Percentiles rank a stretch among this genome's conserved stretches.
phyloP scores from a whole-genome alignment of 2,113 vertebrate species.

The Acrocephalus kingi region DNA sequence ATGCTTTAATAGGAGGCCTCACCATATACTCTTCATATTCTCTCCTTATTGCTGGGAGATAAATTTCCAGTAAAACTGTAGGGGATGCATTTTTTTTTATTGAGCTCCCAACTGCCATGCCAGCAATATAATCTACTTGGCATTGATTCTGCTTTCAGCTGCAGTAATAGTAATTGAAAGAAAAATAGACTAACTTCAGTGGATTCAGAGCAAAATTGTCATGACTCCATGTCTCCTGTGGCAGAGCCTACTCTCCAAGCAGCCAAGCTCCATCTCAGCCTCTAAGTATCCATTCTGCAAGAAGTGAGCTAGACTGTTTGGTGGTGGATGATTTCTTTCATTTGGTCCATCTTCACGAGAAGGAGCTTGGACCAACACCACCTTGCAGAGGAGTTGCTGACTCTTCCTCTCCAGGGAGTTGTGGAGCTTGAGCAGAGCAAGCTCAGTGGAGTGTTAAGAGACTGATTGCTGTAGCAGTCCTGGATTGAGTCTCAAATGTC shows the following conservation, averaged over 20 bases:
- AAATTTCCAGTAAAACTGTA: not conserved
- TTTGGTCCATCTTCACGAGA: not conserved
- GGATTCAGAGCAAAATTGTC: not conserved
- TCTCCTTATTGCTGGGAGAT: not conserved
- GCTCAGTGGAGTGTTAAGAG: not conserved
- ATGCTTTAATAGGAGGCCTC: not conserved
- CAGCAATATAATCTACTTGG: not conserved
- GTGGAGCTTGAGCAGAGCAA: not conserved
- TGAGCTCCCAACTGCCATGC: not conserved
- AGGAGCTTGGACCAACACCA: not conserved
- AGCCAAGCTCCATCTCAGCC: not conserved
- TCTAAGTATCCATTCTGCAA: not conserved
- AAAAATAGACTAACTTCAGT: not conserved
- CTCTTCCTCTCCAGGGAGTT: not conserved
- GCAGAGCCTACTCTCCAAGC: not conserved
- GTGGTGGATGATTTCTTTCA: not conserved
- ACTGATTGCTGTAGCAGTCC: not conserved
- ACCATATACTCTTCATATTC: not conserved
- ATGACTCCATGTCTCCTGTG: not conserved
- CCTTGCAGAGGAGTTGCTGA: not conserved
- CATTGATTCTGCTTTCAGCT: not conserved
- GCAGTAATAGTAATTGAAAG: not conserved
- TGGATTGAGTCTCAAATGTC: not conserved
- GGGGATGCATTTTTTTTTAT: not conserved
- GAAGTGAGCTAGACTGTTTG: not conserved